Conservation (phyloP, 2,888 invertebrate species). For the Bedellia somnulentella region DNA sequence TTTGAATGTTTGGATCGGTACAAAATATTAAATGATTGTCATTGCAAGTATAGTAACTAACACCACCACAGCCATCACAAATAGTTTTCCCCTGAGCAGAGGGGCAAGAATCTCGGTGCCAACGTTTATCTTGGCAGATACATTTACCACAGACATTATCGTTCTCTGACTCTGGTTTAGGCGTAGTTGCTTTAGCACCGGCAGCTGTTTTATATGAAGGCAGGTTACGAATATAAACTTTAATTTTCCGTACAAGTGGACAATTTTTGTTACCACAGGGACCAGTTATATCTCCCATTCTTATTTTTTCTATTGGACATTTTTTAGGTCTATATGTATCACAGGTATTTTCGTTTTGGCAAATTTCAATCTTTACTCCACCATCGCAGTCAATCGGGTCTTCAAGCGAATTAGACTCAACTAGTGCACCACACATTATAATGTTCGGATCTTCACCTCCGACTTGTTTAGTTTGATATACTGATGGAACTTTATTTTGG, state of each 20-base stretch:
- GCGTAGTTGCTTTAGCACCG: slow-evolving; percentile 15
- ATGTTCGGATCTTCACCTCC: slow-evolving; percentile 47
- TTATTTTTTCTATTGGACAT: slow-evolving; percentile 35
- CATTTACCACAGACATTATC: slow-evolving; percentile 39
- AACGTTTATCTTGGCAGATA: slow-evolving; percentile 38
- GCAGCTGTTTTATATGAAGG: slow-evolving; percentile 32
- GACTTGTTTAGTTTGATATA: slow-evolving; percentile 38
- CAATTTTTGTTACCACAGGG: slow-evolving; percentile 49
- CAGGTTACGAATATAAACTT: slow-evolving; percentile 34
- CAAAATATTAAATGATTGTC: too few relatives aligned
- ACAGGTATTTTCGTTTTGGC: slow-evolving; percentile 41
- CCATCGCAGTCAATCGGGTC: slow-evolving; percentile 29
- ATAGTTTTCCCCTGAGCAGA: slow-evolving; percentile 12
- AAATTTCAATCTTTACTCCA: slow-evolving; percentile 33
- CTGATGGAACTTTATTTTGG: slow-evolving; percentile 43
- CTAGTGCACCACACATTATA: slow-evolving; percentile 40
- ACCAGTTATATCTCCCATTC: slow-evolving; percentile 48
- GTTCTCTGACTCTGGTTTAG: slow-evolving; percentile 16
- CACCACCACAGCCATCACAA: slow-evolving; percentile 1
- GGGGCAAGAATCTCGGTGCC: slow-evolving; percentile 36
- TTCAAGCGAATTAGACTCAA: slow-evolving; percentile 44
- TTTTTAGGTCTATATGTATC: slow-evolving; percentile 20
- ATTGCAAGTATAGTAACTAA: neutral
- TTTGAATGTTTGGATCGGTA: too few relatives aligned
- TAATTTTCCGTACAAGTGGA: slow-evolving; percentile 42